A percentile compares a stretch with the other conserved stretches of the same genome.
These are phyloP conservation scores for Rhingia campestris DNA, from an alignment of 2,888 invertebrate genomes.

Conservation along the genomic window DNA sequence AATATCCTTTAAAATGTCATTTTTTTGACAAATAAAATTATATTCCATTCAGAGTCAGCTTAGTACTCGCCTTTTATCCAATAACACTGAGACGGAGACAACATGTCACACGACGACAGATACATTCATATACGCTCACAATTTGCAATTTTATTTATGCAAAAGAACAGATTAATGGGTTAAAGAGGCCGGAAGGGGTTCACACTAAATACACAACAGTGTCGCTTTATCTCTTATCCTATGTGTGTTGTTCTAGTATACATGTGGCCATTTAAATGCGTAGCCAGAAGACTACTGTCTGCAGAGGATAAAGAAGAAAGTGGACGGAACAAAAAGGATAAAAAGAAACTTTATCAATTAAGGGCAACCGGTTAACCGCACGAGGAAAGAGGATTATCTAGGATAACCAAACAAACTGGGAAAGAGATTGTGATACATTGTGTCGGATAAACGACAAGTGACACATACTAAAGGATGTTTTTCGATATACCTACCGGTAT, in stretches of 20 bases:
- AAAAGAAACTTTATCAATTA: slow-evolving; percentile 69
- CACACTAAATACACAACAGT: slow-evolving; percentile 37
- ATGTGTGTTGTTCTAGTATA: slow-evolving; percentile 4
- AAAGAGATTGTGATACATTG: slow-evolving; percentile 49
- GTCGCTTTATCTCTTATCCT: background rate
- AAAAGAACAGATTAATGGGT: slow-evolving; percentile 61
- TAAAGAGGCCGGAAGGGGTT: slow-evolving; percentile 51
- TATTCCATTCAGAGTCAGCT: slow-evolving; percentile 24
- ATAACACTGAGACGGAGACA: slow-evolving; percentile 56
- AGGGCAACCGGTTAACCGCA: slow-evolving; percentile 66
- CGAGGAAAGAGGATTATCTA: slow-evolving; percentile 55
- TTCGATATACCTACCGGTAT: background rate
- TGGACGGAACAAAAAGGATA: slow-evolving; percentile 12
- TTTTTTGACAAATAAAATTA: slow-evolving; percentile 49
- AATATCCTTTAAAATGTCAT: too few relatives aligned
- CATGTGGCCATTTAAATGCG: slow-evolving; percentile 40
- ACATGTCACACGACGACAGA: slow-evolving; percentile 13
- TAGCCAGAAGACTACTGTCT: background rate
- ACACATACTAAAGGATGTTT: slow-evolving; percentile 7
- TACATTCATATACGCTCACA: background rate
- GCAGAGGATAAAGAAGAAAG: slow-evolving; percentile 20
- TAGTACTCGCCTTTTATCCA: slow-evolving; percentile 10
- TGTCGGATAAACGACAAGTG: slow-evolving; percentile 58
- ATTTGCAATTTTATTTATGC: slow-evolving; percentile 54
- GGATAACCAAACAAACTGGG: slow-evolving; percentile 63